phyloP scores from a whole-genome alignment of 2,888 invertebrate species.

The Antheraea yamamai region DNA sequence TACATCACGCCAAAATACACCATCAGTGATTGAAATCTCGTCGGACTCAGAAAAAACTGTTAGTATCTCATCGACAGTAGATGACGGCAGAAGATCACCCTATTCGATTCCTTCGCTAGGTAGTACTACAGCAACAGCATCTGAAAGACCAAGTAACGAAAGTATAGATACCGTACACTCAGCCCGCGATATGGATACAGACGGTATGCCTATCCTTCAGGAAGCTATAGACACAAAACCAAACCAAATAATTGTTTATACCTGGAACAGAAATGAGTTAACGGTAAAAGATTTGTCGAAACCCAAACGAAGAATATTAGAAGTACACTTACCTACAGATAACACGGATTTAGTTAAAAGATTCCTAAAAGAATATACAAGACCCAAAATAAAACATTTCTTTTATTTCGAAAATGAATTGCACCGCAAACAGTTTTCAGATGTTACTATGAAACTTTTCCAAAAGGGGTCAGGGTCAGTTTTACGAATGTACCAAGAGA shows the following conservation, averaged over 20 bases:
- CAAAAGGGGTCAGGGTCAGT: no score
- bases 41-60: slow-evolving; percentile 15
- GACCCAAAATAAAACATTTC: slow-evolving; percentile 19
- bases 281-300: slow-evolving; percentile 32
- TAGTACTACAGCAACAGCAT: no score
- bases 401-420: slow-evolving; percentile 30
- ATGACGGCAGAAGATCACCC: no score
- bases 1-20: not conserved
- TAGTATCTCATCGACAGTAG: no score
- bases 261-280: slow-evolving; percentile 32
- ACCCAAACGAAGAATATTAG: slow-evolving; percentile 36
- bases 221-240: slow-evolving; percentile 43
- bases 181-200: not conserved
- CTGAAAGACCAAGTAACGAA: no score
- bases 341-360: slow-evolving; percentile 31
- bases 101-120: no score
- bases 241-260: slow-evolving; percentile 37
- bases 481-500: no score
- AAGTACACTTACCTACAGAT: slow-evolving; percentile 35
- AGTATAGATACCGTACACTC: no score
- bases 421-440: slow-evolving; percentile 25
- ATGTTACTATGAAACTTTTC: slow-evolving; percentile 15
- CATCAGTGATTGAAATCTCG: not conserved
- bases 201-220: slow-evolving; percentile 36
- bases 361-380: slow-evolving; percentile 36